Evolutionary conservation across 2,888 invertebrate species (phyloP).

Genomic region (Elysia crispata): DNA sequence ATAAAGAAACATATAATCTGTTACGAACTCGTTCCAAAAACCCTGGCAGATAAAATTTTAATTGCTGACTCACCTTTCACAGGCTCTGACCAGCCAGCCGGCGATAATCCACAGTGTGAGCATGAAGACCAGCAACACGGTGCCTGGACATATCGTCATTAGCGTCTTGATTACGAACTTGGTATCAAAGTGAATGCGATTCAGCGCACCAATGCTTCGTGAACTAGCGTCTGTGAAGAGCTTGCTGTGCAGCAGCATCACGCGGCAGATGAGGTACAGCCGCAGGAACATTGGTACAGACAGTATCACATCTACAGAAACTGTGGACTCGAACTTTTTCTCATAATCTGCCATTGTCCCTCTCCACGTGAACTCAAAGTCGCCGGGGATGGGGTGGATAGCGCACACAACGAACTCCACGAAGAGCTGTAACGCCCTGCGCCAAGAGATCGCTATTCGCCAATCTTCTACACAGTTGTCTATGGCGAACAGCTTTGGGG

Average conservation of each 20-base stretch:
- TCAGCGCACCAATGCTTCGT: slow-evolving; percentile 83
- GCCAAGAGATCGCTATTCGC: slow-evolving; percentile 99
- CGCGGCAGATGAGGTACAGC: slow-evolving; percentile 98
- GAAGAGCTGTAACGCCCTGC: slow-evolving; percentile 85
- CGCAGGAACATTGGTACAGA: slow-evolving; percentile 99
- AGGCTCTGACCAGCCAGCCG: slow-evolving; percentile 98
- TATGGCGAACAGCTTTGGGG: slow-evolving; percentile 97
- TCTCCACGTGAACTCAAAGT: slow-evolving; percentile 97
- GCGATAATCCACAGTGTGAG: slow-evolving; percentile 99
- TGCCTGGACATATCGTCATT: slow-evolving; percentile 99
- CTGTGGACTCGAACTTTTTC: slow-evolving; percentile 58
- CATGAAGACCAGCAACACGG: slow-evolving; percentile 99
- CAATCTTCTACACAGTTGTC: slow-evolving; percentile 99
- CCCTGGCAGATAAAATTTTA: too few relatives aligned
- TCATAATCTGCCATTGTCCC: slow-evolving; percentile 79
- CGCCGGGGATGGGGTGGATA: slow-evolving; percentile 97
- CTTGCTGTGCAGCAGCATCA: slow-evolving; percentile 99
- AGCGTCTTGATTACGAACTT: slow-evolving; percentile 95
- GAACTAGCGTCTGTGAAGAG: slow-evolving; percentile 99
- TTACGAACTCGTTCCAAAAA: too few relatives aligned
- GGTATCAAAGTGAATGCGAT: slow-evolving; percentile 86
- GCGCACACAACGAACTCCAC: slow-evolving; percentile 91
- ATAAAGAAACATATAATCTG: too few relatives aligned
- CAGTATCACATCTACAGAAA: slow-evolving; percentile 89
- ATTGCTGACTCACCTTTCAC: slow-evolving; percentile 88